These are phyloP conservation scores for Stylophora pistillata DNA, from an alignment of 64 coral and sea anemone genomes.

Conservation along the genomic window DNA sequence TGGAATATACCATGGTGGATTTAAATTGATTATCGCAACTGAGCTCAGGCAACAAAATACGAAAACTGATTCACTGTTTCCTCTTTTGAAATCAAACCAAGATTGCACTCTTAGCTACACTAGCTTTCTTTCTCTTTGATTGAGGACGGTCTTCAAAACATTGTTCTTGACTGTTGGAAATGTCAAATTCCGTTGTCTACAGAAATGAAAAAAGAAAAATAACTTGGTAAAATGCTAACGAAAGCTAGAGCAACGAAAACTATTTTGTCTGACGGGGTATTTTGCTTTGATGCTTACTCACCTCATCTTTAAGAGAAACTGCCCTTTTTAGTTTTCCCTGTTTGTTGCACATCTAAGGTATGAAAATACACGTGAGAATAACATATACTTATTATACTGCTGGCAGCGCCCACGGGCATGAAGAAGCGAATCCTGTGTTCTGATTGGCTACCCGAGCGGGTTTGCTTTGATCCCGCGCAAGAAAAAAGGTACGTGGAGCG, in stretches of 20 bases:
- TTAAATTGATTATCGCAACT: neutral
- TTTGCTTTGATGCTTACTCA: neutral
- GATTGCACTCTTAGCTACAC: constrained; percentile 56
- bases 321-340: constrained; percentile 14
- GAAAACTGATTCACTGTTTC: neutral
- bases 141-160: constrained; percentile 13
- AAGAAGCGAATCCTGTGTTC: neutral
- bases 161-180: constrained; percentile 69
- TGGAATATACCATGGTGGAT: neutral
- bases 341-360: neutral
- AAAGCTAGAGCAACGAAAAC: neutral
- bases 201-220: neutral
- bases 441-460: no score
- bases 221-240: neutral
- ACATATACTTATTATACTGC: no score
- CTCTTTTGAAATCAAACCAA: constrained; percentile 36
- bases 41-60: neutral
- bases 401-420: neutral
- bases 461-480: no score
- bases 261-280: neutral
- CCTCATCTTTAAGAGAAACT: constrained; percentile 44
- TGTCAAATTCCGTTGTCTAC: constrained; percentile 61
- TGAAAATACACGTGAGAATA: neutral
- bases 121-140: constrained; percentile 58
- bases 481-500: no score